Base-by-base conservation (phyloP, 2,113 vertebrate species). In the Myxocyprinus asiaticus region DNA sequence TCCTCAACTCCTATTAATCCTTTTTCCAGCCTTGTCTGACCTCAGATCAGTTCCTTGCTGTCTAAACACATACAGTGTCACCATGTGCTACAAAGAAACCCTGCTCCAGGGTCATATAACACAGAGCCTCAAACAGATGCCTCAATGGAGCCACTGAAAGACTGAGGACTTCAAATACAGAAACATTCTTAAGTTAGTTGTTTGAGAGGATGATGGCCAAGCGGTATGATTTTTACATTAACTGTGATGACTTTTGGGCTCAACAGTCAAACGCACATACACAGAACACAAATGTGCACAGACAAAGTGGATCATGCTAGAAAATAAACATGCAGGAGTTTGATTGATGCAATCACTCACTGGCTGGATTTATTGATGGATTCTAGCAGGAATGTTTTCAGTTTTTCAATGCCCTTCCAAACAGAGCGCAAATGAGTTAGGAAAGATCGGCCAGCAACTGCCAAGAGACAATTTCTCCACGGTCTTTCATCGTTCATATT, bases 391-490 rank as follows among this genome's bases (percentile, higher is more conserved):
- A 76, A 64, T 76, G 17, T 51, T 64, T 76, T 76, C 73, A 65
- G 47, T 76, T 43, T 76, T 64, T 7, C 72, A 43, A 64, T 64
- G 73, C 73, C 61, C 73, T 76, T 76, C 73, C 73, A 43, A 64
- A 0, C 73, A 5, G 47, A 76, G 59, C 64, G 45, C 47, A 64
- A 76, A 76, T 76, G 47, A 42, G 73, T 76, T 53, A 65, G 47
- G 61, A 75, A 75, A 63, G 59, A 65, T 76, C 61, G 1, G 47
- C 15, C 14, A 64, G 12, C 22, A 33, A 64, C 61, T 61, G 71
- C 56, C 43, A 76, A 76, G 47, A 51, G 61, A 65, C 76, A 78
- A 81, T 89, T 76, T 83, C 53, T 75, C 55, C 62, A 77, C 22
- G 22, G 22, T 33, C 22, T 33, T 81, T 74, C 58, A 6, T 79